Evolutionary conservation across 2,888 invertebrate genomes (phyloP).

Genomic region (Himalopsyche anomala): DNA sequence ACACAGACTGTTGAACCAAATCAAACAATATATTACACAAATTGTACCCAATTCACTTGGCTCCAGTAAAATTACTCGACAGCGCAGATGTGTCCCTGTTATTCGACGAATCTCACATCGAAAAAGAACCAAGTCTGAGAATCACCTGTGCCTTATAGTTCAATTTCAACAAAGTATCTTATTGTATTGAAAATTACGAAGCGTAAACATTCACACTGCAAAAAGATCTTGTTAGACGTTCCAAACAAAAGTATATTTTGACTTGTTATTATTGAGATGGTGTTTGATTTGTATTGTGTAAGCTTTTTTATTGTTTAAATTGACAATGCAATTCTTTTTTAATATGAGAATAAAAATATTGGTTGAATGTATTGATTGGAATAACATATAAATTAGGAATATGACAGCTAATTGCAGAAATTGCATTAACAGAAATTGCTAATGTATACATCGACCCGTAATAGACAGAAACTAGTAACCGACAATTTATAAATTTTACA

Average conservation of each 20-base stretch:
- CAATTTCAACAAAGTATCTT: neutral
- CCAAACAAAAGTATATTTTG: neutral
- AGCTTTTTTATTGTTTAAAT: too few relatives aligned
- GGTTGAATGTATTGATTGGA: too few relatives aligned
- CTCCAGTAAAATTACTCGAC: neutral
- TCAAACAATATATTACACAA: neutral
- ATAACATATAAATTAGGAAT: too few relatives aligned
- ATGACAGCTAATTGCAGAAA: too few relatives aligned
- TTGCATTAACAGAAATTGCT: too few relatives aligned
- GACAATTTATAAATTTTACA: too few relatives aligned
- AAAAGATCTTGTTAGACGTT: slow-evolving; percentile 15
- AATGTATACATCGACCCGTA: too few relatives aligned
- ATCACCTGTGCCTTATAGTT: slow-evolving; percentile 9
- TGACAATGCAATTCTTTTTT: too few relatives aligned
- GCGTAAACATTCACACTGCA: neutral
- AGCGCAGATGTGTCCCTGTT: neutral
- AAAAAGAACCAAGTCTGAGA: neutral
- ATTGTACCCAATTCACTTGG: neutral
- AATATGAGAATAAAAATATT: too few relatives aligned
- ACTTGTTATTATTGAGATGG: too few relatives aligned
- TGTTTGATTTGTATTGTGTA: too few relatives aligned
- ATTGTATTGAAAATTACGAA: slow-evolving; percentile 14
- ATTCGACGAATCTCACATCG: neutral
- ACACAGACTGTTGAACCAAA: neutral
- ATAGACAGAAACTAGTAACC: too few relatives aligned